These are phyloP conservation scores for Trypoxylus dichotomus DNA, from an alignment of 1,140 invertebrate species.

Conservation along the genomic window DNA sequence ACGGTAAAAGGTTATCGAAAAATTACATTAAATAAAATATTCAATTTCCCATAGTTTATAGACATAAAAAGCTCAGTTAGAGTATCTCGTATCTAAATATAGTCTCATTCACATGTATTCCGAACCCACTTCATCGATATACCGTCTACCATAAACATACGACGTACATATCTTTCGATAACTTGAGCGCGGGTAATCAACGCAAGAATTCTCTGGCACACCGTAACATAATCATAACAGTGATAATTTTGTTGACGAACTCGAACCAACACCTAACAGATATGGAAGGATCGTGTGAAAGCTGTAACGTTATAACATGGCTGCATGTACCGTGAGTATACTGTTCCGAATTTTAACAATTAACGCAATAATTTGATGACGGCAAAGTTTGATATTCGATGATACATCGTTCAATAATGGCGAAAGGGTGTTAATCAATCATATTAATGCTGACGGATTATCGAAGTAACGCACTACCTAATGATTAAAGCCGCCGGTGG, in stretches of 20 bases:
- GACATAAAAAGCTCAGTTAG: too few species aligned
- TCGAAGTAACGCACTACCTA: background rate
- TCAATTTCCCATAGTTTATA: too few species aligned
- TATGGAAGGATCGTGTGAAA: background rate
- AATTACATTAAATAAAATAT: too few species aligned
- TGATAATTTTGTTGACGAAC: too few species aligned
- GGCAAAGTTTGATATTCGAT: constrained; percentile 20
- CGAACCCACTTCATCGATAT: too few species aligned
- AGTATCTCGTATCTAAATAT: too few species aligned
- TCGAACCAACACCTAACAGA: background rate
- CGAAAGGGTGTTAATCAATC: constrained; percentile 19
- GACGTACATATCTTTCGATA: constrained; percentile 26
- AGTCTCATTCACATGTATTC: too few species aligned
- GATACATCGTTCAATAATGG: constrained; percentile 16
- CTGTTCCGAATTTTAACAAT: background rate
- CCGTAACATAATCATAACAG: too few species aligned
- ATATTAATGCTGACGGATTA: constrained; percentile 22
- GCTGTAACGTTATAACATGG: background rate
- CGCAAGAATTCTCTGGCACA: background rate
- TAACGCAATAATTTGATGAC: background rate
- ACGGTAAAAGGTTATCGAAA: too few species aligned
- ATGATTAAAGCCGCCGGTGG: background rate
- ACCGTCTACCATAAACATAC: too few species aligned
- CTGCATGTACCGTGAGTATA: background rate
- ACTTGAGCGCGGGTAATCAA: too few species aligned